Conservation (phyloP, 2,888 invertebrate species). For the Brenthis ino region DNA sequence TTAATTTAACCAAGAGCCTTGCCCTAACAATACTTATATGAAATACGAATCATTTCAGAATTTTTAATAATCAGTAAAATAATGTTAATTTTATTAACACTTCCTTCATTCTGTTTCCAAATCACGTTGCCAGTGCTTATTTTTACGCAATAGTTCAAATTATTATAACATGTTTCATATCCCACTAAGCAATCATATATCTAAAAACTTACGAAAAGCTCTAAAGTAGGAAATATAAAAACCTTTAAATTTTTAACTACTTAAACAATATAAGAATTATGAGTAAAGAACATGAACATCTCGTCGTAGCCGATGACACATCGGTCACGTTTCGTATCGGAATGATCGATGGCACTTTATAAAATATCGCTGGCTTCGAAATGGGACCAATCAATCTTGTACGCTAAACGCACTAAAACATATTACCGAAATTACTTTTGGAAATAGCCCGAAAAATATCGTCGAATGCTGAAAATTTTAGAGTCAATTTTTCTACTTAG, state of each 20-base stretch:
- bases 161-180: neutral
- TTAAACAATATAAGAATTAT: neutral
- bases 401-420: constrained; percentile 16
- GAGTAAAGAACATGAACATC: constrained; percentile 6
- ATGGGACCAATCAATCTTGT: constrained; percentile 50
- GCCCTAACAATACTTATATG: too few relatives aligned
- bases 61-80: too few relatives aligned
- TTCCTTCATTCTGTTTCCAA: too few relatives aligned
- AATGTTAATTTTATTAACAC: too few relatives aligned
- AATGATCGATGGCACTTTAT: constrained; percentile 50
- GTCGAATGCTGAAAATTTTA: neutral
- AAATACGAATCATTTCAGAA: too few relatives aligned
- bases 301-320: constrained; percentile 28
- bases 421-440: constrained; percentile 20
- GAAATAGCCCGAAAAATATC: neutral
- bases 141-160: too few relatives aligned
- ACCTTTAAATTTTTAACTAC: neutral
- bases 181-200: neutral
- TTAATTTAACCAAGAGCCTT: too few relatives aligned
- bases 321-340: constrained; percentile 32
- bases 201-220: neutral
- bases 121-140: too few relatives aligned
- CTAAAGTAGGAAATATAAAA: neutral
- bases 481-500: neutral
- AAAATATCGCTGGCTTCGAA: constrained; percentile 50